These are phyloP conservation scores for Thymelicus acteon DNA, from an alignment of 2,888 invertebrate genomes.

Conservation along the genomic window DNA sequence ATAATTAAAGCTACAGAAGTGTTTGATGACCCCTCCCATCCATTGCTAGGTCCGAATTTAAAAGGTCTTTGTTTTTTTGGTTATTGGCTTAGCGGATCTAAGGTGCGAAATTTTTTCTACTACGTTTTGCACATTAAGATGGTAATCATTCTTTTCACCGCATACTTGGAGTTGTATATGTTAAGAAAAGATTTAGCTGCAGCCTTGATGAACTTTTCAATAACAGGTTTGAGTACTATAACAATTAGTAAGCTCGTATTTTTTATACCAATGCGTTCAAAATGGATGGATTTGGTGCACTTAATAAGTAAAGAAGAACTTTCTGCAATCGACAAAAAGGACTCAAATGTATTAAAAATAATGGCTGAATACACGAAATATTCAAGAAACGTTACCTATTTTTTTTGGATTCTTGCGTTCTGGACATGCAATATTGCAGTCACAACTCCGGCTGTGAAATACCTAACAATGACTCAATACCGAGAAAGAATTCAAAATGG, in stretches of 20 bases:
- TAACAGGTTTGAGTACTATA: constrained; percentile 54
- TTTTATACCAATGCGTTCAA: constrained; percentile 47
- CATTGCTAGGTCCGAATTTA: constrained; percentile 65
- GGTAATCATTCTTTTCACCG: constrained; percentile 52
- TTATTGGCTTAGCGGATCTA: constrained; percentile 55
- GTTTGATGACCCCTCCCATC: constrained; percentile 60
- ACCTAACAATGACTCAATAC: constrained; percentile 50
- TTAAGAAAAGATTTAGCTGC: constrained; percentile 56
- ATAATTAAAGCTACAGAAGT: constrained; percentile 48
- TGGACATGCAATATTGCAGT: constrained; percentile 54
- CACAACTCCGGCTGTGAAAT: constrained; percentile 57
- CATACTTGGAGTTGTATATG: constrained; percentile 56
- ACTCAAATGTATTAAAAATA: constrained; percentile 43
- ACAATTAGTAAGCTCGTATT: constrained; percentile 54
- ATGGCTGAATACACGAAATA: constrained; percentile 59
- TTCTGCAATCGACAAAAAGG: constrained; percentile 45
- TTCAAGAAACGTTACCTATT: constrained; percentile 57
- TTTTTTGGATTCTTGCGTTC: constrained; percentile 58
- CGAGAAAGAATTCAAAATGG: constrained; percentile 54
- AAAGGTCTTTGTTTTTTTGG: constrained; percentile 62
- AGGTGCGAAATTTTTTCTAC: constrained; percentile 49
- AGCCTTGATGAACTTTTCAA: constrained; percentile 58
- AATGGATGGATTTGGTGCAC: constrained; percentile 49
- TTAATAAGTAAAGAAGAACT: constrained; percentile 57
- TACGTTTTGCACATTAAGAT: constrained; percentile 51